Evolutionary conservation across 2,113 vertebrate species (phyloP), one percentile per base, ranked within the genome.

Genomic region (Equus quagga): DNA sequence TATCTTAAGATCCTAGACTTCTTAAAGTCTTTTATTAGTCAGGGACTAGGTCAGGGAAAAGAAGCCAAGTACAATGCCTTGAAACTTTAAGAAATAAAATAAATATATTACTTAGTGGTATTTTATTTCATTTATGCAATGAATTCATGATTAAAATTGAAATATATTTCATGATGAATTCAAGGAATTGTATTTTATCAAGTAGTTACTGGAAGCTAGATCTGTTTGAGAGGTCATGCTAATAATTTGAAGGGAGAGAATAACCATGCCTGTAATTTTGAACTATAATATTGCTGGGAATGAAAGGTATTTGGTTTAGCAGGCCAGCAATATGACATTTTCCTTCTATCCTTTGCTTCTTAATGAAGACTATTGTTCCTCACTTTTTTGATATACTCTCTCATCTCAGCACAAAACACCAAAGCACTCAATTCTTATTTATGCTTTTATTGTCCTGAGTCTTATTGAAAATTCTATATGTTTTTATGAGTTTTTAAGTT

Each of bases 401-500:
- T 6, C 31, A 70, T 95, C 46, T 87, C 26, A 58, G 64, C 6
- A 85, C 8, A 89, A 85, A 91, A 94, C 69, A 24, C 11, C 41
- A 44, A 58, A 84, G 15, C 21, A 36, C 54, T 54, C 21, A 12
- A 1, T 80, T 90, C 15, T 56, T 87, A 23, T 19, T 31, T 33
- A 72, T 84, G 21, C 33, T 91, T 96, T 94, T 79, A 84, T 92
- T 86, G 12, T 70, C 31, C 87, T 86, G 7, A 62, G 11, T 76
- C 33, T 86, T 93, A n/a, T 36, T 91, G 26, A 93, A 96, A 86
- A n/a, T 87, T 79, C 6, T 75, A 2, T 67, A 76, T 62, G 11
- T 86, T 76, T 64, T 62, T n/a, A n/a, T 73, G 89, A 49, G 5
- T 75, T 94, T 88, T 90, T 49, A 83, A 56, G 11, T 85, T 73